Base-by-base conservation (phyloP, 2,888 invertebrate genomes). In the Troides helena region DNA sequence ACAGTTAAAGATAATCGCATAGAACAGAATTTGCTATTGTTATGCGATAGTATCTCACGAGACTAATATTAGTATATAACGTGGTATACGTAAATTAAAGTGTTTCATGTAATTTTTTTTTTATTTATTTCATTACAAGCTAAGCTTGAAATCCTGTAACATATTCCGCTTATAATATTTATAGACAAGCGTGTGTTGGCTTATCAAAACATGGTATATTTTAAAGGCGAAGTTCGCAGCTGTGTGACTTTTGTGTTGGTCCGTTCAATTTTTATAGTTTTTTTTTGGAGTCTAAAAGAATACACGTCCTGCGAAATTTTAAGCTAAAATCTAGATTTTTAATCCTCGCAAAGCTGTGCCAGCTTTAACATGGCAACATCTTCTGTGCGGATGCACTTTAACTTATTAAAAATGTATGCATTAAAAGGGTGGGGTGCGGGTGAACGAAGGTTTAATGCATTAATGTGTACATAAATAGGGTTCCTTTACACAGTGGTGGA, bases 361-460 rank as follows among this genome's bases (percentile, higher is more conserved):
- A 57, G 62, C 69, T 66, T 66, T 62, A 25, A 62, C 65, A 25
- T 65, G 56, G 25, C 57, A 70, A 14, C 66, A 58, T 57, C 58
- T 71, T 67, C 64, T 57, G 50, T 61, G 65, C 73, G 72, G 71
- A 71, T 78, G 80, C 83, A 81, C 83, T 84, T 83, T 79, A 78
- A 70, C 74, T 75, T 84, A 83, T 84, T 83, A 84, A 84, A 82
- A 83, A 78, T 80, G 74, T 78, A 77, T 78, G 76, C 78, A 75
- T 75, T 74, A 72, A 70, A 57, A 6, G 50, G 62, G 64, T 17
- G 39, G 21, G 63, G 62, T 56, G 66, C 30, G 66, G 6, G 58
- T 30, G 61, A 66, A 69, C 53, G 57, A 57, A 57, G 62, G 43
- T 25, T 66, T 67, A 50, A 63, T 70, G 53, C 66, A 66, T 69